Evolutionary conservation across 1,140 invertebrate species (phyloP), one percentile per base, ranked within the genome.

Genomic region (Conus betulinus): DNA sequence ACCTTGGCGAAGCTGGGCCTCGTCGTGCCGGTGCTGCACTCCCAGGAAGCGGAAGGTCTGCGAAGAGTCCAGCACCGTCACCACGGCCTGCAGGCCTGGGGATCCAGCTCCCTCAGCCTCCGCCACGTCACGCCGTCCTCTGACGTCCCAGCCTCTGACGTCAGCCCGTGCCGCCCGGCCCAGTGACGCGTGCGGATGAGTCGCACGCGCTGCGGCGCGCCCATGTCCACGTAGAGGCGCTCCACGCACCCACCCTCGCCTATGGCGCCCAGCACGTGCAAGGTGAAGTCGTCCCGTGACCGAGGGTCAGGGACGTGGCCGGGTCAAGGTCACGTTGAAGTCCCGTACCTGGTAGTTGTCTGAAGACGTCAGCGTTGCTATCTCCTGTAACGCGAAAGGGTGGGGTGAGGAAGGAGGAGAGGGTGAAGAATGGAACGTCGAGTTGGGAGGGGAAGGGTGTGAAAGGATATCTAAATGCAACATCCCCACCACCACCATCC

Each of bases 111-210:
- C 0, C 17, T 20, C 10, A 89, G 60, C 0, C 52, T 53, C 25
- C 39, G 81, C 91, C 91, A 93, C 11, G 86, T 81, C 23, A 84
- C 57, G 3, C 88, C 88, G 63, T 92, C 90, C 39, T 25, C 23
- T 15, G 92, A 93, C 63, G 87, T 76, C 39, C 52, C 23, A 93
- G 27, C 23, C n/a, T 57, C 83, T 39, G 90, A 85, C 25, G 60
- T 55, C 71, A 81, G 86, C n/a, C 89, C 74, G 20, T 90, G 84
- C 15, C 85, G 78, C 52, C 92, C 92, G 17, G 91, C 89, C 91
- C 92, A 93, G 71, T 92, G 91, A 2, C 91, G 90, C 11, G 91
- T 91, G 25, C 91, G 85, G 15, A 93, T 74, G 11, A 84, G 76
- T 8, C 90, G 89, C 25, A 93, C 87, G 39, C 83, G 74, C 10